phyloP scores from a whole-genome alignment of 2,888 invertebrate species.

The Acronicta aceris region DNA sequence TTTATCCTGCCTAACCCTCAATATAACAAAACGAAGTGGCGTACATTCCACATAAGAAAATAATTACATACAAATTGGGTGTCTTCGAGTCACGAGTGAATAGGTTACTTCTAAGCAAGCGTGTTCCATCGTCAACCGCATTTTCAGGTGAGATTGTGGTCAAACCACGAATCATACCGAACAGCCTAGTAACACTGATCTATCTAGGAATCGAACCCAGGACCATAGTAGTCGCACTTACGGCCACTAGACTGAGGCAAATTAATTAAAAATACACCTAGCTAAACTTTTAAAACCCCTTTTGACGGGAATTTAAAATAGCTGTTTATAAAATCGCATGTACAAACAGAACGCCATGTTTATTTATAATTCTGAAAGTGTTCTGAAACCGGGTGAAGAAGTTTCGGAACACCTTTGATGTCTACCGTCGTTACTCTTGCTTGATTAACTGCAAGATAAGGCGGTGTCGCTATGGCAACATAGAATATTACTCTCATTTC shows the following conservation, averaged over 20 bases:
- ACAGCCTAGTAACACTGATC: too few relatives aligned
- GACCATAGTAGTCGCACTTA: too few relatives aligned
- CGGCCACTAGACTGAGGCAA: too few relatives aligned
- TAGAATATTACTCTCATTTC: constrained; percentile 48
- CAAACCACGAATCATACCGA: too few relatives aligned
- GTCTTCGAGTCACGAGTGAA: too few relatives aligned
- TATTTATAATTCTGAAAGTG: constrained; percentile 29
- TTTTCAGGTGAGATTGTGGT: too few relatives aligned
- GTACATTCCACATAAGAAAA: neutral
- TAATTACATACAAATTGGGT: too few relatives aligned
- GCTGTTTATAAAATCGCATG: constrained; percentile 1
- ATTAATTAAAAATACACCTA: neutral
- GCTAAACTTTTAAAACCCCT: neutral
- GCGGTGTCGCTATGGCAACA: constrained; percentile 31
- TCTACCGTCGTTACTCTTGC: constrained; percentile 49
- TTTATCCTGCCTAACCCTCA: neutral
- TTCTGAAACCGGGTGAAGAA: constrained; percentile 34
- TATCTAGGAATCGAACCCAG: too few relatives aligned
- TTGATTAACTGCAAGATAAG: constrained; percentile 51
- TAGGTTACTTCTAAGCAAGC: too few relatives aligned
- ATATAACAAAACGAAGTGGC: neutral
- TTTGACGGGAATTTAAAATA: constrained; percentile 14
- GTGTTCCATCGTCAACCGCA: too few relatives aligned
- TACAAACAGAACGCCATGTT: constrained; percentile 24
- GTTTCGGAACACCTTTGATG: constrained; percentile 56